Base-by-base conservation (phyloP, 2,888 invertebrate genomes). In the Stenodera caucasica region DNA sequence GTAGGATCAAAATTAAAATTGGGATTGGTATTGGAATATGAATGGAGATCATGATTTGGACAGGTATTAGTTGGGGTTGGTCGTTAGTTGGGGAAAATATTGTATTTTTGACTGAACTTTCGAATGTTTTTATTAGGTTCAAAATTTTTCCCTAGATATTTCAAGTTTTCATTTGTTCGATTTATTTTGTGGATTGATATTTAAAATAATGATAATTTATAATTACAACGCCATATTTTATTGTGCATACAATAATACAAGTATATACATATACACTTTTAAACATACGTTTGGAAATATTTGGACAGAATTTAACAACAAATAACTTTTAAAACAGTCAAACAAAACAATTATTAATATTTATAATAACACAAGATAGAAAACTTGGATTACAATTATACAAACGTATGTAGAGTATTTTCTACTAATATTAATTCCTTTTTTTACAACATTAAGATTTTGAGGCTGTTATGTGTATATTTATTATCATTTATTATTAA, bases 241-340 rank as follows among this genome's bases (percentile, higher is more conserved):
- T 80, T 81, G 81, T 81, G 81, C 80, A 81, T 81, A 81, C 80
- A 80, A 80, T 80, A 79, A 80, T 80, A 81, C 80, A 81, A 78
- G 80, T 81, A 81, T 81, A 79, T 81, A 81, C 81, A 81, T 81
- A 81, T 80, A 81, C 80, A 81, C 78, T 79, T 75, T 79, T 79
- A 79, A 80, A 79, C 78, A 78, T 79, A 80, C 77, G 75, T 67
- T 77, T 78, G 79, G 78, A 80, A 80, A 80, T 77, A 75, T 79
- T 77, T 81, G 80, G 81, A 81, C 80, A 81, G 80, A 80, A 80
- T 80, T 79, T 75, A 81, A 81, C 80, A 81, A 80, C 78, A 78
- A 77, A 79, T 79, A 78, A 75, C 77, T 74, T 72, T 74, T 69
- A 69, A 71, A 78, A 77, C 77, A 78, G 76, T 78, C 75, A 78